These are phyloP conservation scores for Tympanuchus pallidicinctus DNA, from an alignment of 2,113 vertebrate genomes.

Conservation along the genomic window DNA sequence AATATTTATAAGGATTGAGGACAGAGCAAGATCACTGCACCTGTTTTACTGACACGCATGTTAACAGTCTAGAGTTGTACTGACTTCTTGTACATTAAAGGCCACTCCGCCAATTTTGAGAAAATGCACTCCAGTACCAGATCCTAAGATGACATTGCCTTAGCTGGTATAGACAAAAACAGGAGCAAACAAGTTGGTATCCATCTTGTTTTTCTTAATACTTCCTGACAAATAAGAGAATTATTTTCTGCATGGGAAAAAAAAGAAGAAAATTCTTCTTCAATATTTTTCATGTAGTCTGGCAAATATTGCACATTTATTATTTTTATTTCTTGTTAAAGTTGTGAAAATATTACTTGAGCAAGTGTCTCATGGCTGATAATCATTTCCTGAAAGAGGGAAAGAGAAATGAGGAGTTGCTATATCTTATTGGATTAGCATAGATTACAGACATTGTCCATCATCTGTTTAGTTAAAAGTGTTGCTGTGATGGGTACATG, in stretches of 20 bases:
- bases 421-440: not conserved
- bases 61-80: not conserved
- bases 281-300: not conserved
- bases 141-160: not conserved
- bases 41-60: not conserved
- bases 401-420: not conserved
- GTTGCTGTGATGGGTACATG: not conserved
- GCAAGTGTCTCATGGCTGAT: not conserved
- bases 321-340: not conserved
- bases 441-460: not conserved
- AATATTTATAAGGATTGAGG: not conserved
- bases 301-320: not conserved
- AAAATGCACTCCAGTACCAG: not conserved
- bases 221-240: not conserved
- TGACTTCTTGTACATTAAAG: rapidly evolving
- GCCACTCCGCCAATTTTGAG: not conserved
- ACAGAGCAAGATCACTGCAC: not conserved
- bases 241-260: not conserved
- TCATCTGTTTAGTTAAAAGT: not conserved
- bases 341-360: not conserved
- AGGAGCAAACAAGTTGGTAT: not conserved
- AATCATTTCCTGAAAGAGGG: not conserved
- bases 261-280: not conserved
- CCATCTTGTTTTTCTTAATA: not conserved
- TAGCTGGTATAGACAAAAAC: not conserved